phyloP scores from a whole-genome alignment of 2,888 invertebrate genomes.

The Pristionchus arcanus region DNA sequence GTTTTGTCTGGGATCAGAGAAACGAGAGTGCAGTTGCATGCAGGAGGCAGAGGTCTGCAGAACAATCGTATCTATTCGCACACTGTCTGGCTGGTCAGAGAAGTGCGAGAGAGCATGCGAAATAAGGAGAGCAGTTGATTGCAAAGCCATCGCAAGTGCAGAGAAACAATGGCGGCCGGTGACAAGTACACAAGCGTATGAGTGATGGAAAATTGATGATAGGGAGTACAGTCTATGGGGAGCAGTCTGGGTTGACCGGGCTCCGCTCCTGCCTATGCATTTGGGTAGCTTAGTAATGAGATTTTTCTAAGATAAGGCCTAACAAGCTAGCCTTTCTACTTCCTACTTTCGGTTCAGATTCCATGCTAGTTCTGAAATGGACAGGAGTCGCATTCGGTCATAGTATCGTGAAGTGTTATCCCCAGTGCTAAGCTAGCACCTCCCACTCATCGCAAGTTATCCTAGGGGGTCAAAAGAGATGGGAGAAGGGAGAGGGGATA shows the following conservation, averaged over 20 bases:
- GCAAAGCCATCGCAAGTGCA: too few species aligned
- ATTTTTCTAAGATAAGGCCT: too few species aligned
- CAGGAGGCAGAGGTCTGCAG: background rate
- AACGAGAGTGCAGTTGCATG: background rate
- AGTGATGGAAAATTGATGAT: background rate
- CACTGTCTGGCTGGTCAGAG: background rate
- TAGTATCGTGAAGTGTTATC: too few species aligned
- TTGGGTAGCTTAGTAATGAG: too few species aligned
- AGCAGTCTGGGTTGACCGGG: too few species aligned
- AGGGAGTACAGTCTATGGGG: background rate
- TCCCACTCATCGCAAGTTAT: background rate
- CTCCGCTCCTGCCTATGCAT: too few species aligned
- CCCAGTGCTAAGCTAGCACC: background rate
- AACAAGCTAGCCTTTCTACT: too few species aligned
- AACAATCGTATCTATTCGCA: background rate
- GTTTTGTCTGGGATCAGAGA: background rate
- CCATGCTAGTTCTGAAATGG: too few species aligned
- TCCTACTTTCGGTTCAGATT: too few species aligned
- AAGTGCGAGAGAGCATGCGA: background rate
- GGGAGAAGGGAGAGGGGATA: background rate
- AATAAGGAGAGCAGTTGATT: background rate
- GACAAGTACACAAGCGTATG: background rate
- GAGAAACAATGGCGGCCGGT: background rate
- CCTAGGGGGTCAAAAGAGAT: slow-evolving; percentile 27
- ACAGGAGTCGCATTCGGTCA: too few species aligned